Percentiles rank a stretch among this genome's conserved stretches.
Evolutionary conservation across 2,888 invertebrate genomes (phyloP).

Genomic region (Eurytoma adleriae): DNA sequence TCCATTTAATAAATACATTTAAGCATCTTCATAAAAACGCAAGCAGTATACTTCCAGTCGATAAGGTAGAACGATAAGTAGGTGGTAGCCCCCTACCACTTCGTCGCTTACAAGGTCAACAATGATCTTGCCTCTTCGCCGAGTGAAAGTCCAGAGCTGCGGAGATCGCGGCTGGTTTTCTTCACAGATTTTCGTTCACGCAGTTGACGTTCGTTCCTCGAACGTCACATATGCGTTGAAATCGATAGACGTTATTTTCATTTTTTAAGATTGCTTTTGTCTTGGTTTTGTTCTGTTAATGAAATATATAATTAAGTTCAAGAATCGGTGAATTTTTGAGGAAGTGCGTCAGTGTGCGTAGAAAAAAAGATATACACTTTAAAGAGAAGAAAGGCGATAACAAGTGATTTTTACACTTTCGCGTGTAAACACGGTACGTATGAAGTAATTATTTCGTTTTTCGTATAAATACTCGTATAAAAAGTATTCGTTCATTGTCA

Average conservation of each 20-base stretch:
- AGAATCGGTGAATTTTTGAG: background rate
- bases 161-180: slow-evolving; percentile 26
- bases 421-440: background rate
- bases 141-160: slow-evolving; percentile 44
- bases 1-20: background rate
- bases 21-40: background rate
- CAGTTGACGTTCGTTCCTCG: slow-evolving; percentile 32
- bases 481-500: background rate
- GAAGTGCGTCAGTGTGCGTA: background rate
- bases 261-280: background rate
- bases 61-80: slow-evolving; percentile 31
- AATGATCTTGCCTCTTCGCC: slow-evolving; percentile 49
- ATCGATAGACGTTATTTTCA: background rate
- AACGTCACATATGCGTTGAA: slow-evolving; percentile 14
- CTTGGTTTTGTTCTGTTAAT: background rate
- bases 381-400: background rate
- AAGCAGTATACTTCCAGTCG: slow-evolving; percentile 27
- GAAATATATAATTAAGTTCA: background rate
- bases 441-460: background rate
- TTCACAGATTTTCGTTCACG: slow-evolving; percentile 12
- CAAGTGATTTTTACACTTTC: background rate
- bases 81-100: slow-evolving; percentile 28
- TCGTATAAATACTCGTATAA: background rate
- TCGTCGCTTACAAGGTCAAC: slow-evolving; percentile 40
- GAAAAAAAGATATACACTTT: too few relatives aligned